phyloP scores from a whole-genome alignment of 2,888 invertebrate species.

The Apodemia zela region DNA sequence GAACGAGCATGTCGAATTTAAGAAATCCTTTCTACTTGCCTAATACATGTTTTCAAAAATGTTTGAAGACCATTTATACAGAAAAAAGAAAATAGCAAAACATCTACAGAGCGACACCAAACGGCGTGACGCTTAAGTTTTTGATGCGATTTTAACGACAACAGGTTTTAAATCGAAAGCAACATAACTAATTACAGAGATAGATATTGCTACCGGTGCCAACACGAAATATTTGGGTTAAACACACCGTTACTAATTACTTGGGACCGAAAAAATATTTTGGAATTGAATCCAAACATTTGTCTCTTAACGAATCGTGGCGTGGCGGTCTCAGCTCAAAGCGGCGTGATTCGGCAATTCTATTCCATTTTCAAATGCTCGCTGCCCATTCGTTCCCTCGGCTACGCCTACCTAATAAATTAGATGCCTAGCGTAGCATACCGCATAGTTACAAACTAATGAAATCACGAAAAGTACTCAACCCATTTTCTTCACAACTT shows the following conservation, averaged over 20 bases:
- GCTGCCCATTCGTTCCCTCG: slow-evolving; percentile 76
- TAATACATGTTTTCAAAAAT: too few relatives aligned
- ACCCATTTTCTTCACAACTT: slow-evolving; percentile 80
- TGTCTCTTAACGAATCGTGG: slow-evolving; percentile 80
- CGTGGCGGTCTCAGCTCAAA: slow-evolving; percentile 70
- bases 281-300: slow-evolving; percentile 78
- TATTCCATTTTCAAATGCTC: slow-evolving; percentile 69
- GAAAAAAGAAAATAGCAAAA: too few relatives aligned
- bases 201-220: slow-evolving; percentile 60
- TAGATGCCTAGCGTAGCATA: slow-evolving; percentile 71
- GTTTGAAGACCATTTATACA: too few relatives aligned
- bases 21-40: background rate
- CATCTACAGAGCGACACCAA: background rate
- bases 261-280: slow-evolving; percentile 52
- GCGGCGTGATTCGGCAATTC: slow-evolving; percentile 76
- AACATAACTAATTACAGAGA: slow-evolving; percentile 62
- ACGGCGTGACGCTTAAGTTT: slow-evolving; percentile 2
- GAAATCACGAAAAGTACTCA: slow-evolving; percentile 77
- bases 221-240: slow-evolving; percentile 55
- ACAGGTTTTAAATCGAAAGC: slow-evolving; percentile 17
- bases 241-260: slow-evolving; percentile 73
- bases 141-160: slow-evolving; percentile 17
- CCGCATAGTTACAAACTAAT: slow-evolving; percentile 79
- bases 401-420: slow-evolving; percentile 79
- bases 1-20: too few relatives aligned